These are phyloP conservation scores for Dipodomys spectabilis DNA, from an alignment of 2,113 vertebrate species.

Conservation along the genomic window DNA sequence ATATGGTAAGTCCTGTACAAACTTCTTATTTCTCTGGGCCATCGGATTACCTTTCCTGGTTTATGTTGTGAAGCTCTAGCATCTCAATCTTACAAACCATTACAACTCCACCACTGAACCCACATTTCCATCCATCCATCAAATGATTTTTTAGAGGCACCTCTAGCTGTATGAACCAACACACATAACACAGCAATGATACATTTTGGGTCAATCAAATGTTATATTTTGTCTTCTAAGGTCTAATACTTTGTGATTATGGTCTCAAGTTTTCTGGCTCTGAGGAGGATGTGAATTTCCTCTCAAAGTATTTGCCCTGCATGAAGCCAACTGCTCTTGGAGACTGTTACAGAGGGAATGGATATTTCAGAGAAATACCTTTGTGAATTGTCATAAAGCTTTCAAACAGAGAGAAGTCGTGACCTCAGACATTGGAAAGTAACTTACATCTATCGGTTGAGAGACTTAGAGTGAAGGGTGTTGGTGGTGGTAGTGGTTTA, in stretches of 20 bases:
- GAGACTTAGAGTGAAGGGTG: not conserved
- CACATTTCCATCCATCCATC: not conserved
- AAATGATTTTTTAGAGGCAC: not conserved
- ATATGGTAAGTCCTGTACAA: not conserved
- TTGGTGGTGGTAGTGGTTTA: not conserved
- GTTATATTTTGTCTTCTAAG: not conserved
- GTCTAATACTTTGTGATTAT: not conserved
- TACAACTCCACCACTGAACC: not conserved
- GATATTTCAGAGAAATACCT: not conserved
- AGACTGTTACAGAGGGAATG: not conserved
- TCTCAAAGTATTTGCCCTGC: not conserved
- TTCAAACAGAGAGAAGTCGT: not conserved
- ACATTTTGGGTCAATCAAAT: not conserved
- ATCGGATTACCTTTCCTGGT: not conserved
- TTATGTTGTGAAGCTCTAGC: not conserved
- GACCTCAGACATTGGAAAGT: not conserved
- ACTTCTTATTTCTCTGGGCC: not conserved
- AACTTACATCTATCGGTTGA: not conserved
- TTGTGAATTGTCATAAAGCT: not conserved
- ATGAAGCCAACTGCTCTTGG: not conserved
- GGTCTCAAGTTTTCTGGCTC: not conserved
- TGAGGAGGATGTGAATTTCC: not conserved
- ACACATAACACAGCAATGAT: not conserved
- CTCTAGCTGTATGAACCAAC: not conserved
- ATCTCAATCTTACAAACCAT: not conserved